Base-by-base conservation (phyloP, 2,888 invertebrate genomes). In the Lasioglossum marginatum region DNA sequence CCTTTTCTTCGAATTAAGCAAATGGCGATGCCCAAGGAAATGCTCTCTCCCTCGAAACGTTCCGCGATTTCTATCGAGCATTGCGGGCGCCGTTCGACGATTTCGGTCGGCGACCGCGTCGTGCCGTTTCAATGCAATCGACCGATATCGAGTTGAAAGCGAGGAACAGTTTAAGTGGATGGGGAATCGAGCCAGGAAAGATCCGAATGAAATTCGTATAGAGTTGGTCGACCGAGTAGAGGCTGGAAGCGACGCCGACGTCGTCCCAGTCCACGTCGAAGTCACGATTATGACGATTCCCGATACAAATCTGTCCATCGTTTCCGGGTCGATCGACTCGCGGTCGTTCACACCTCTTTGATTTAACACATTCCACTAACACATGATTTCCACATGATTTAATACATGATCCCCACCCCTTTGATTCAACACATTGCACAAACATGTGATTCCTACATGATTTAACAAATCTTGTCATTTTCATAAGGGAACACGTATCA, bases 1-100 rank as follows among this genome's bases (percentile, higher is more conserved):
- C 78, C 76, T 77, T 79, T 85, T 82, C 82, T 79, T 87, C 85
- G 85, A 79, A 78, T 77, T 77, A 82, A 82, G 77, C 79, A 79
- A 85, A 79, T 77, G 79, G 82, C 82, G 70, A 79, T 82, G 48
- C 27, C 76, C 45, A 23, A 60, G 52, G 75, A 75, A 79, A 73
- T 43, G 40, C 60, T n/a, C 14, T 66, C 66, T 66, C 8, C 66
- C 34, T 34, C 34, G 19, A 63, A n/a, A 60, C 66, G 60, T 57
- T 68, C 43, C 57, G 75, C 76, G 31, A 85, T 85, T 86, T 74
- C 72, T 73, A 77, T 72, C 71, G 68, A 66, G 34, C 80, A 31
- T 4, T n/a, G 27, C 37, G 34, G 73, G 16, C 19, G 27, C 19
- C 34, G 27, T 78, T 63, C 19, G 34, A 23, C 77, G 81, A 70